Conservation (phyloP, 2,797 vertebrate genomes). For the Falco novaeseelandiae region DNA sequence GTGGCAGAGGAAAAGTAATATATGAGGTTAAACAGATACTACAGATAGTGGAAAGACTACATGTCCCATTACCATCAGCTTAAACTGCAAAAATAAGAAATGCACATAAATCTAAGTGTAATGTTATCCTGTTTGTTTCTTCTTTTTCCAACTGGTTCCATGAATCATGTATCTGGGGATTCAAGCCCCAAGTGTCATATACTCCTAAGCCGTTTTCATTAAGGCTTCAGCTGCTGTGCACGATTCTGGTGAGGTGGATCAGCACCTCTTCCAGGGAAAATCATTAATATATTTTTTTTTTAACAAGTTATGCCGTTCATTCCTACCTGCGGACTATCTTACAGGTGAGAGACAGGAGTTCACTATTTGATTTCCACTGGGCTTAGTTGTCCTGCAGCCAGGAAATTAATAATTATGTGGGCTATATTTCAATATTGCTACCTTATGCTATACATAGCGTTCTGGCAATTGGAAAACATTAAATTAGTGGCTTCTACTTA, state of each 20-base stretch:
- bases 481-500: not conserved
- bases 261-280: not conserved
- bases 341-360: not conserved
- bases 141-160: not conserved
- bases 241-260: not conserved
- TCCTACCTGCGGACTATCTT: not conserved
- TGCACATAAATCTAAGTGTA: not conserved
- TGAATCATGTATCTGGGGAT: fast-evolving
- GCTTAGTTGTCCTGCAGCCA: not conserved
- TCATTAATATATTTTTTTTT: not conserved
- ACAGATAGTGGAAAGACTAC: not conserved
- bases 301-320: not conserved
- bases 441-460: not conserved
- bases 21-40: not conserved
- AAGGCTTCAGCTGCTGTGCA: not conserved
- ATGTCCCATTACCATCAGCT: not conserved
- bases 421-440: not conserved
- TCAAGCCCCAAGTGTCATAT: not conserved
- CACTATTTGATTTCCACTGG: not conserved
- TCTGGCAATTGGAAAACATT: not conserved
- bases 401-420: not conserved
- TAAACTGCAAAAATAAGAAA: not conserved
- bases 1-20: not conserved
- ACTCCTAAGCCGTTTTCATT: not conserved
- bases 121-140: not conserved